Base-by-base conservation (phyloP, 2,888 invertebrate species). In the Pycnomerus fuliginosus region DNA sequence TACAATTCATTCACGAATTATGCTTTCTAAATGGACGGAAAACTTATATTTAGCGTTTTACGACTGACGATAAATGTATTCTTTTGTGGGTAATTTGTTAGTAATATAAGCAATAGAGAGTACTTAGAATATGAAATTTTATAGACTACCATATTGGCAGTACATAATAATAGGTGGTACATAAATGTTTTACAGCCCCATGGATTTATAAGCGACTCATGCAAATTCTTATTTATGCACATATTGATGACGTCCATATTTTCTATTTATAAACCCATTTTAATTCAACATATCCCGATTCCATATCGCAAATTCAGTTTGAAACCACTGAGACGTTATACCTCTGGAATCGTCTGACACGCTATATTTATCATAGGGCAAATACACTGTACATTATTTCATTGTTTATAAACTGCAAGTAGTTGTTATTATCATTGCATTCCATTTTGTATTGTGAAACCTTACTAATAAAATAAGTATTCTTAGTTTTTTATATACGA, bases 371-470 rank as follows among this genome's bases (percentile, higher is more conserved):
- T n/a, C n/a, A n/a, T n/a, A n/a, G n/a, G n/a, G n/a, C n/a, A n/a
- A n/a, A n/a, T n/a, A n/a, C n/a, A n/a, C n/a, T n/a, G n/a, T n/a
- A n/a, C n/a, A n/a, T n/a, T n/a, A n/a, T 34, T 16, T 41, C 27
- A 33, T 30, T 35, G 14, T 36, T 33, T 29, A 37, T 35, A 40
- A 38, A 33, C 13, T 29, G 11, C n/a, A 14, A 35, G 15, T 30
- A 29, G 28, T 11, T 31, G 14, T n/a, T n/a, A n/a, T n/a, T n/a
- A n/a, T n/a, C 35, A 30, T 35, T 23, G 25, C 44, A 44, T 50
- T 50, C 50, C 46, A 50, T 50, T 50, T 50, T 50, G 38, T 46
- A 50, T 49, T 38, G 36, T 35, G 30, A 32, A 34, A 46, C 29
- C 33, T 41, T 46, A 43, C 46, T 50, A 39, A 36, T 15, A 41